Percentiles rank a stretch among this genome's conserved stretches.
These are phyloP conservation scores for Basileuterus tristriatus DNA, from an alignment of 2,797 vertebrate genomes.

Conservation along the genomic window DNA sequence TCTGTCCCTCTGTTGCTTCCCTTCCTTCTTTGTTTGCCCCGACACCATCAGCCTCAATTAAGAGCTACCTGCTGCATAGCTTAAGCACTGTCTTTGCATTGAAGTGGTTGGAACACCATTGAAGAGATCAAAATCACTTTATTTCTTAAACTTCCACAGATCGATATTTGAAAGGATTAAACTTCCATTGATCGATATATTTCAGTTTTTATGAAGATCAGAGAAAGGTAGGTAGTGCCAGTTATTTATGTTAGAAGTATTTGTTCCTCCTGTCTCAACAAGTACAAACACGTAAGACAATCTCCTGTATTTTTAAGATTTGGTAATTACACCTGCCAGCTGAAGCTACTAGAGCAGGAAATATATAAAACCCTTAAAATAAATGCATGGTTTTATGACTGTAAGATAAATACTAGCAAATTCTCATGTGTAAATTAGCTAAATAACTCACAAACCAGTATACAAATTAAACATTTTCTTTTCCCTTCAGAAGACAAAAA, in stretches of 20 bases:
- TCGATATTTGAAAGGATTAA: background rate
- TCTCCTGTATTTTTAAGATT: background rate
- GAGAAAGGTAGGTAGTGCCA: background rate
- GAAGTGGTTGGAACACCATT: background rate
- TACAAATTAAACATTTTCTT: slow-evolving; percentile 1
- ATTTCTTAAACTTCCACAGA: background rate
- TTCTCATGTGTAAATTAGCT: slow-evolving; percentile 20
- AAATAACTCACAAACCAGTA: background rate
- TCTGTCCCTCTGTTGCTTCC: background rate
- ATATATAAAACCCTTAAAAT: background rate
- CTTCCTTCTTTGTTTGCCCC: accelerated
- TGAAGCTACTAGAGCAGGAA: background rate
- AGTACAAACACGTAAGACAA: background rate
- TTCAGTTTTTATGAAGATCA: background rate
- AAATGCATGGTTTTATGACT: background rate
- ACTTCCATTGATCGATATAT: background rate
- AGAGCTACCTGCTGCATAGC: background rate
- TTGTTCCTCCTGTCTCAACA: background rate
- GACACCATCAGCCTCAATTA: background rate
- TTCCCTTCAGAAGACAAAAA: background rate
- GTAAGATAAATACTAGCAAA: background rate
- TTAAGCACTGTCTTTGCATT: background rate
- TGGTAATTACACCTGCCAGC: background rate
- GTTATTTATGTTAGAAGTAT: background rate
- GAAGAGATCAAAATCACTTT: background rate